Conservation (phyloP, 2,113 vertebrate genomes). For the Acrocephalus kingi region DNA sequence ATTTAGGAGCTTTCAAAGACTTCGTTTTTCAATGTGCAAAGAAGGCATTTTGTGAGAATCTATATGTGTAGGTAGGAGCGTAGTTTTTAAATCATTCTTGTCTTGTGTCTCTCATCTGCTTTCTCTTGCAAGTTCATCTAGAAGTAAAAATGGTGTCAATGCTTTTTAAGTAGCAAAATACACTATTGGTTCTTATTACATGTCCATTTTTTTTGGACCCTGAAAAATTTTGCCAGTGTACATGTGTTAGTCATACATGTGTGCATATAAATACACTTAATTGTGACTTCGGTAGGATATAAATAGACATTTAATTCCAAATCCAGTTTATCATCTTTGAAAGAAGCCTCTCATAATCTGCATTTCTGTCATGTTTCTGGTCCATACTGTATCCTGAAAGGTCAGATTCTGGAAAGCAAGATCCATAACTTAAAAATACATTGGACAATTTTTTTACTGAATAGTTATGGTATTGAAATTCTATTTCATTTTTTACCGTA, state of each 20-base stretch:
- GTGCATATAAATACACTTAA: not conserved
- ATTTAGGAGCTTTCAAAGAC: not conserved
- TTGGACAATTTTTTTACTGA: not conserved
- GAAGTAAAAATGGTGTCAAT: not conserved
- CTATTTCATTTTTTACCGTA: not conserved
- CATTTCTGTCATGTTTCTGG: not conserved
- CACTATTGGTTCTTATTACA: not conserved
- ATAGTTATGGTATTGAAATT: not conserved
- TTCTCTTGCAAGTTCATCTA: not conserved
- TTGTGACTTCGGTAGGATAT: not conserved
- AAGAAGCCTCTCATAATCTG: not conserved
- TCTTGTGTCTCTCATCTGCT: not conserved
- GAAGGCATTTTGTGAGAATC: not conserved
- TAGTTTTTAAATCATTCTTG: not conserved
- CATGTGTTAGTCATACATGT: not conserved
- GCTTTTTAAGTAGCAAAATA: not conserved
- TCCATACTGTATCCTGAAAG: not conserved
- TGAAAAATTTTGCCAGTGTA: not conserved
- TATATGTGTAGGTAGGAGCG: fast-evolving
- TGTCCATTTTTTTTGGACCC: not conserved
- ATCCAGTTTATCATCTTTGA: not conserved
- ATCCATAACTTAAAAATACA: not conserved
- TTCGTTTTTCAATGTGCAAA: not conserved
- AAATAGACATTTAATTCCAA: not conserved
- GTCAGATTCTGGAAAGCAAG: not conserved